Evolutionary conservation across 1,140 invertebrate genomes (phyloP).

Genomic region (Paraescarpia echinospica): DNA sequence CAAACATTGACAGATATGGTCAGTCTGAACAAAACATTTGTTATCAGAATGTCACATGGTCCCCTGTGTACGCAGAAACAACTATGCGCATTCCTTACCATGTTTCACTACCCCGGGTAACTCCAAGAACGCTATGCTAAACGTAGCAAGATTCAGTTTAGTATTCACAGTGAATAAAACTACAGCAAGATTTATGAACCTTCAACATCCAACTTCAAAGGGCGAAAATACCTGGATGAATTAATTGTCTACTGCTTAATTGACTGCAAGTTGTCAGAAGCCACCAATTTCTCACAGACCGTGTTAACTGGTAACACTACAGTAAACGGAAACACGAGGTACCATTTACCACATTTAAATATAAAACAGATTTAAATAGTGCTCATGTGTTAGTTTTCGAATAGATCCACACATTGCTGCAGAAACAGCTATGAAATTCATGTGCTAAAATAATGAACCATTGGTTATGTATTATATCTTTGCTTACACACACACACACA

Average conservation of each 20-base stretch:
- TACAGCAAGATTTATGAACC: neutral
- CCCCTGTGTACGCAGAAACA: neutral
- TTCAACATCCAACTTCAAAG: neutral
- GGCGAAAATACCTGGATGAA: neutral
- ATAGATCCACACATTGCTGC: neutral
- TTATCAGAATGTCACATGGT: neutral
- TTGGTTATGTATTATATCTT: neutral
- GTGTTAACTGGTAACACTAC: slow-evolving; percentile 5
- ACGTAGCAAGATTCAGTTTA: neutral
- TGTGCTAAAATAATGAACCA: neutral
- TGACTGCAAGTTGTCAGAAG: neutral
- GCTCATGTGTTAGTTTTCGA: neutral
- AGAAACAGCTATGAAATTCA: neutral
- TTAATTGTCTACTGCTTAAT: neutral
- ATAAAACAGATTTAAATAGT: neutral
- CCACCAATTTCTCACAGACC: neutral
- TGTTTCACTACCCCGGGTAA: neutral
- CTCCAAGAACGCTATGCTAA: neutral
- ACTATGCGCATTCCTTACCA: neutral
- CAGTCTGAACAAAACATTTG: neutral
- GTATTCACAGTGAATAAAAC: neutral
- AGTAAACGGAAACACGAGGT: neutral
- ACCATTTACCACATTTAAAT: neutral
- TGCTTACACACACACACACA: neutral
- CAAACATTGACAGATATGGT: neutral